These are phyloP conservation scores for Zelostemma sp. DNA, from an alignment of 1,140 invertebrate species.

Conservation along the genomic window DNA sequence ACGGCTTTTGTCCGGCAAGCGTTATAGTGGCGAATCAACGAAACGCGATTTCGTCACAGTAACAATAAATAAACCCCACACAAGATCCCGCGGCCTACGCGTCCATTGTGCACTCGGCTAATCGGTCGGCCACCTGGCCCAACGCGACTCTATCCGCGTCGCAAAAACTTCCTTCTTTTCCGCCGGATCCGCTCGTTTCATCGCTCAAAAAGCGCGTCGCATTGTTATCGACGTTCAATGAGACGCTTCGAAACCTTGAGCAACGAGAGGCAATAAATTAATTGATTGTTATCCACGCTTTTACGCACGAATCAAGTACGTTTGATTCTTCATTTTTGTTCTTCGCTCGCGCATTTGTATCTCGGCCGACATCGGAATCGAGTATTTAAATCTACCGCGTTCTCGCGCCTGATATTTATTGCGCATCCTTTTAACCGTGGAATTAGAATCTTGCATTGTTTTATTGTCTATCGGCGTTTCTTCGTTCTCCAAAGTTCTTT, in stretches of 20 bases:
- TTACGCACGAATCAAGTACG: neutral
- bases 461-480: too few relatives aligned
- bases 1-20: conserved; percentile 6
- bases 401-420: conserved; percentile 2
- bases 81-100: conserved; percentile 54
- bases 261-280: neutral
- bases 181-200: neutral
- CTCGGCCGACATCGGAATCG: neutral
- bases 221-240: too few relatives aligned
- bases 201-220: neutral
- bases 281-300: neutral
- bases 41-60: conserved; percentile 41
- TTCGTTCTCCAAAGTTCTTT: too few relatives aligned
- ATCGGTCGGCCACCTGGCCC: conserved; percentile 61
- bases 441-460: neutral
- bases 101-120: conserved; percentile 57
- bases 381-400: conserved; percentile 1
- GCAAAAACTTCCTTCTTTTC: conserved; percentile 36
- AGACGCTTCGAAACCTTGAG: too few relatives aligned
- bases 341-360: neutral
- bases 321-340: neutral
- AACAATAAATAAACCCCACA: conserved; percentile 49
- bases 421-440: neutral
- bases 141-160: conserved; percentile 3
- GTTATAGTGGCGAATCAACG: conserved; percentile 33